phyloP scores from a whole-genome alignment of 2,888 invertebrate genomes.

The Neoscelio sp. region DNA sequence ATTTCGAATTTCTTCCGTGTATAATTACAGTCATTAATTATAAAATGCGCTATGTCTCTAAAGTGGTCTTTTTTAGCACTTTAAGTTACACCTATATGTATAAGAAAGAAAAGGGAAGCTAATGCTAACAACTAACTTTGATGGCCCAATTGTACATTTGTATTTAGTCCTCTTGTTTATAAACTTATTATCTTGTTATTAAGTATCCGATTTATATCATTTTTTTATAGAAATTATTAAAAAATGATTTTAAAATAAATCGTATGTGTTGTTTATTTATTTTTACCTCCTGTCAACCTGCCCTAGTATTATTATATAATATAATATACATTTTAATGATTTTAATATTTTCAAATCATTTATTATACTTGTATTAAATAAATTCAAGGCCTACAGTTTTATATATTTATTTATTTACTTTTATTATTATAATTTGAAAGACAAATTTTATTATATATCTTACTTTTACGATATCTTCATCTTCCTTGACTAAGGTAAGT shows the following conservation, averaged over 20 bases:
- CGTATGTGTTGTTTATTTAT: constrained; percentile 66
- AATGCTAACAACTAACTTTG: constrained; percentile 81
- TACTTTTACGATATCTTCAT: too few relatives aligned
- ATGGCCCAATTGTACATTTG: constrained; percentile 82
- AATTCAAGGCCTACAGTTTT: too few relatives aligned
- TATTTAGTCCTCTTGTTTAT: constrained; percentile 83
- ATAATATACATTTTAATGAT: neutral
- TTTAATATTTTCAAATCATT: too few relatives aligned
- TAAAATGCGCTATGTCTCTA: constrained; percentile 76
- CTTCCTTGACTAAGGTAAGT: too few relatives aligned
- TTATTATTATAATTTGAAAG: too few relatives aligned
- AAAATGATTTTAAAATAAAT: constrained; percentile 82
- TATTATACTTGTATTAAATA: too few relatives aligned
- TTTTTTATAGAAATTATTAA: constrained; percentile 83
- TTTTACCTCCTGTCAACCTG: neutral
- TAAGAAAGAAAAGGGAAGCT: constrained; percentile 78
- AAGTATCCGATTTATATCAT: constrained; percentile 83
- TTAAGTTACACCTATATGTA: constrained; percentile 79
- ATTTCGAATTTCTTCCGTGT: constrained; percentile 65
- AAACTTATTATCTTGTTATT: constrained; percentile 83
- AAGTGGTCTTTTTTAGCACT: constrained; percentile 79
- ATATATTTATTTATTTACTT: too few relatives aligned
- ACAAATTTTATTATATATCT: too few relatives aligned
- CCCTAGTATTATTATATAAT: too few relatives aligned
- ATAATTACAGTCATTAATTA: constrained; percentile 70